Percentiles rank a stretch among this genome's conserved stretches.
These are phyloP conservation scores for Drosophila kikkawai DNA, from an alignment of 1,140 invertebrate genomes.

Conservation along the genomic window DNA sequence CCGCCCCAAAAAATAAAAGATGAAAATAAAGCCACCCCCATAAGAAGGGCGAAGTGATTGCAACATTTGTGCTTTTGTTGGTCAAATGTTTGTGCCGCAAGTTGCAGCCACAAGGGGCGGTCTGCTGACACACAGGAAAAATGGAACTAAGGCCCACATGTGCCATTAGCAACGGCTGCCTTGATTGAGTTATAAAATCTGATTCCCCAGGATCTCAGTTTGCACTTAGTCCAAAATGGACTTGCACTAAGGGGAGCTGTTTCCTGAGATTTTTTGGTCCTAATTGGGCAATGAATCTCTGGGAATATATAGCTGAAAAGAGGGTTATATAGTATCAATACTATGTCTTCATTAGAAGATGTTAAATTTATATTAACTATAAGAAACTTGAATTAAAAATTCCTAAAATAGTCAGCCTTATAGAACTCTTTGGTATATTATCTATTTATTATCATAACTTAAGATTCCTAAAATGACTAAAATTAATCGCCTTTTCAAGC, in stretches of 20 bases:
- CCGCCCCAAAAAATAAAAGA: constrained; percentile 13
- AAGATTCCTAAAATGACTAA: no score
- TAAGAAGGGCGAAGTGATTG: constrained; percentile 13
- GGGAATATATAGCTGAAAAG: neutral
- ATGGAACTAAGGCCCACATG: constrained; percentile 62
- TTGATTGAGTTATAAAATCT: constrained; percentile 80
- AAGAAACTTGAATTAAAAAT: no score
- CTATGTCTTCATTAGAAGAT: no score
- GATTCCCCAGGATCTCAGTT: constrained; percentile 51
- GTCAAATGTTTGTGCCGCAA: constrained; percentile 77
- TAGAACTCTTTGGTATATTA: neutral
- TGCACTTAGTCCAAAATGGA: constrained; percentile 19
- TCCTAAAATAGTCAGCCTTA: neutral
- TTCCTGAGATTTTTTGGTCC: neutral
- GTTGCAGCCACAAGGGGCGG: constrained; percentile 60
- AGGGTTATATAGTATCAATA: no score
- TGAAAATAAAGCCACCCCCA: constrained; percentile 30
- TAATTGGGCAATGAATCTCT: constrained; percentile 10
- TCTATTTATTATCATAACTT: neutral
- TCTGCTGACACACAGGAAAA: constrained; percentile 39
- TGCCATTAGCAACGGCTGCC: constrained; percentile 77
- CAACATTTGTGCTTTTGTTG: constrained; percentile 76
- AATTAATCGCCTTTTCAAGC: neutral
- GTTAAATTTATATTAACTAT: no score
- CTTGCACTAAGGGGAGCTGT: neutral